Conservation (phyloP, 2,888 invertebrate genomes). For the Euphydryas editha region DNA sequence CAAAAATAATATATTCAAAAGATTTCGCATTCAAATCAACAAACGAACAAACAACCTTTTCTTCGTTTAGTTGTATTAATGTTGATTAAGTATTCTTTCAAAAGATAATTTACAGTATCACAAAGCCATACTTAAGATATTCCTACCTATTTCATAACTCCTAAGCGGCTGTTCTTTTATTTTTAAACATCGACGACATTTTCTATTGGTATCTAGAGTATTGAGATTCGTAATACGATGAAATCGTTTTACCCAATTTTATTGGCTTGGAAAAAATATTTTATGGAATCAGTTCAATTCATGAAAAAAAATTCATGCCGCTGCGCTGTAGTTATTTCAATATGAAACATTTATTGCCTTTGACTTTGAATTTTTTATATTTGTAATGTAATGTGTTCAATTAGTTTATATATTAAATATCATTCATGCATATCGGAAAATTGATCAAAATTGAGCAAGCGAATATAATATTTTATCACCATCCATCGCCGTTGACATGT, state of each 20-base stretch:
- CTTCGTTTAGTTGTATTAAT: too few relatives aligned
- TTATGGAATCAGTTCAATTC: conserved; percentile 46
- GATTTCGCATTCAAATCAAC: too few relatives aligned
- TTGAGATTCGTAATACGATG: conserved; percentile 40
- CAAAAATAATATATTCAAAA: too few relatives aligned
- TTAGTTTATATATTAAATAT: not conserved
- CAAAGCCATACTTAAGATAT: conserved; percentile 1
- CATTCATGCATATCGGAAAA: not conserved
- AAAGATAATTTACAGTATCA: too few relatives aligned
- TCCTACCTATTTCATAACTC: conserved; percentile 19
- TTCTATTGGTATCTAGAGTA: conserved; percentile 34
- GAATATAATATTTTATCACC: conserved; percentile 29
- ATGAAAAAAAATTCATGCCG: conserved; percentile 38
- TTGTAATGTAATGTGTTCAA: not conserved
- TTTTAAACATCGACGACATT: conserved; percentile 29
- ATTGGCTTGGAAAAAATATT: conserved; percentile 47
- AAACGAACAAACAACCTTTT: too few relatives aligned
- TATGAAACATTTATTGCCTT: not conserved
- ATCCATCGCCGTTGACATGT: conserved; percentile 40
- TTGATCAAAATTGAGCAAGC: not conserved
- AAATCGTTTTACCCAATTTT: conserved; percentile 42
- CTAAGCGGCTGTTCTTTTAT: conserved; percentile 12
- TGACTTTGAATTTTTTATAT: not conserved
- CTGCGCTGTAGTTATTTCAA: conserved; percentile 8
- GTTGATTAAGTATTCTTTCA: too few relatives aligned